Percentiles rank a stretch among this genome's conserved stretches.
These are phyloP conservation scores for Carcharodon carcharias DNA, from an alignment of 2,797 vertebrate genomes.

Conservation along the genomic window DNA sequence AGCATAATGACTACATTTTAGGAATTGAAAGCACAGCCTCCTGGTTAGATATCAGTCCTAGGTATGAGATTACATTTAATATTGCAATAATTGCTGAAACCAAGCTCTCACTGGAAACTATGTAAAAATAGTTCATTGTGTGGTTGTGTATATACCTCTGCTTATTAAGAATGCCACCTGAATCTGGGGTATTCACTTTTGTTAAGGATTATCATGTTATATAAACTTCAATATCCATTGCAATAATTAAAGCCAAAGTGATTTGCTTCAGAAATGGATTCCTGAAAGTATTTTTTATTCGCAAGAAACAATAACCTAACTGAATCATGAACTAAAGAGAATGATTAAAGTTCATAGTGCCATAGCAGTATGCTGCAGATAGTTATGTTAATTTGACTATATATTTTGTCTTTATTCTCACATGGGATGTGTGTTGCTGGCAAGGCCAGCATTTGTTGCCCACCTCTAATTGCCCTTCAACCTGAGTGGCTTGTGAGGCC, in stretches of 20 bases:
- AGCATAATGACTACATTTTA: background rate
- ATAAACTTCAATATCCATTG: background rate
- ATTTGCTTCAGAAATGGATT: background rate
- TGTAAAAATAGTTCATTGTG: background rate
- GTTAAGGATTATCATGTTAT: background rate
- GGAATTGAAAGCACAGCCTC: background rate
- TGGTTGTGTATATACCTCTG: background rate
- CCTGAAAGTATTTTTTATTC: background rate
- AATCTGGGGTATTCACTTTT: background rate
- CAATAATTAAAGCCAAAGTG: background rate
- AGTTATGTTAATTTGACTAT: background rate
- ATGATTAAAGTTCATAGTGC: background rate
- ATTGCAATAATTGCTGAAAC: background rate
- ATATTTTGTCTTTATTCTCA: too few species aligned
- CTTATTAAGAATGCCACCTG: background rate
- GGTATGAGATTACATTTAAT: background rate
- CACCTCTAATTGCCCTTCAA: too few species aligned
- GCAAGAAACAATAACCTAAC: background rate
- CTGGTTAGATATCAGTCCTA: background rate
- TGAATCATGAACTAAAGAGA: background rate
- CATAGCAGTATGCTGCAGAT: background rate
- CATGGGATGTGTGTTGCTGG: too few species aligned
- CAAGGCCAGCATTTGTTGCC: too few species aligned
- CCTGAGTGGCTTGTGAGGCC: too few species aligned
- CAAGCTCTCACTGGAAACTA: background rate